Evolutionary conservation across 2,113 vertebrate genomes (phyloP).

Genomic region (Zosterops hypoxanthus): DNA sequence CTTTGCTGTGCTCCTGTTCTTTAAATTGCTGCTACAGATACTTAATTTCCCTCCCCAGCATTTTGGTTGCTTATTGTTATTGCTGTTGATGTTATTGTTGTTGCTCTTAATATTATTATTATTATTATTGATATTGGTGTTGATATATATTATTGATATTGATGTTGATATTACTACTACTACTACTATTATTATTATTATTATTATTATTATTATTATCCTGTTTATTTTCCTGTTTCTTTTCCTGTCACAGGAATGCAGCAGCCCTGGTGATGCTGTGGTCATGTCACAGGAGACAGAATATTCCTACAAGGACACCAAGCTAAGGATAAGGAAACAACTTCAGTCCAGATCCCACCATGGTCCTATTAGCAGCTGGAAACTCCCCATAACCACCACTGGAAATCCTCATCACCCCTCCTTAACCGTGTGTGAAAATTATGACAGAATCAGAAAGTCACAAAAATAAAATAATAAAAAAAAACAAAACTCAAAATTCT

Average conservation of each 20-base stretch:
- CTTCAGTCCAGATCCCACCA: not conserved
- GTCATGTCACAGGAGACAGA: not conserved
- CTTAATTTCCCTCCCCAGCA: not conserved
- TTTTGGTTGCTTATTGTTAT: not conserved
- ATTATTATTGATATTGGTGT: fast-evolving
- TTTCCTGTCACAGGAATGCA: not conserved
- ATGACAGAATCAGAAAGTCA: not conserved
- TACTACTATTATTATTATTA: not conserved
- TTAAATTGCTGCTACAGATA: not conserved
- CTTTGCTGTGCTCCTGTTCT: not conserved
- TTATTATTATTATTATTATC: not conserved
- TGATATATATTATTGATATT: not conserved
- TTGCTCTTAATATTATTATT: not conserved
- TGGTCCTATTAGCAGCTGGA: not conserved
- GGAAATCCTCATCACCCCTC: not conserved
- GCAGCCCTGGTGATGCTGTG: not conserved
- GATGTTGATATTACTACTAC: fast-evolving
- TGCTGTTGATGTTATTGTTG: not conserved
- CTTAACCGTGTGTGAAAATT: not conserved
- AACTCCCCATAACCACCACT: not conserved
- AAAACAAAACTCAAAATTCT: not conserved
- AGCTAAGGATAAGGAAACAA: not conserved
- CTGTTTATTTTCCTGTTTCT: not conserved
- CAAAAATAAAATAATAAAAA: not conserved
- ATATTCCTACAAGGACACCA: not conserved